These are phyloP conservation scores for Dendropsophus ebraccatus DNA, from an alignment of 2,113 vertebrate species.

Conservation along the genomic window DNA sequence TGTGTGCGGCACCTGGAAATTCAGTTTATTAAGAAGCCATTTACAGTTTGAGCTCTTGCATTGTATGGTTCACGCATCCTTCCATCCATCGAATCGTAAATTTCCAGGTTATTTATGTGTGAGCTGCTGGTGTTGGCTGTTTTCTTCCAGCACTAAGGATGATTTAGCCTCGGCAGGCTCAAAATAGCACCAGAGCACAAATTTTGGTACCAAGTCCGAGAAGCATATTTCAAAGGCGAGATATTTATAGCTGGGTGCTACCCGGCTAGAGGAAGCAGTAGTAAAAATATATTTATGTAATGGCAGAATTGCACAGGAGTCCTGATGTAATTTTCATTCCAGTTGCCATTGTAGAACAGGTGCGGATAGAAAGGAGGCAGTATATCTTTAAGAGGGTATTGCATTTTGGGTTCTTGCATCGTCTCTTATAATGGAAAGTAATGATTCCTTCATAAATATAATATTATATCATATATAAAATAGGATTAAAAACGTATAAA, in stretches of 20 bases:
- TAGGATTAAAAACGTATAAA: not conserved
- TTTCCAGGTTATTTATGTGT: constrained; percentile 30
- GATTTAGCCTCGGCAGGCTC: constrained; percentile 23
- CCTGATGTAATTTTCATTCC: constrained; percentile 30
- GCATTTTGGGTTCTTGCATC: not conserved
- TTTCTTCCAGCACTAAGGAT: constrained; percentile 10
- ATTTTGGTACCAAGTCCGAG: constrained; percentile 36
- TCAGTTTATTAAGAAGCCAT: constrained; percentile 22
- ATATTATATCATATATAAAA: not conserved
- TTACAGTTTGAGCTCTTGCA: constrained; percentile 6
- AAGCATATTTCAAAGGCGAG: constrained; percentile 33
- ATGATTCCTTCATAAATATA: not conserved
- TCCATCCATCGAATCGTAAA: constrained; percentile 30
- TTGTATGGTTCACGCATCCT: constrained; percentile 28
- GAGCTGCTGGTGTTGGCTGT: not conserved
- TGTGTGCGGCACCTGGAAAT: constrained; percentile 3
- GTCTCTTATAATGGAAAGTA: not conserved
- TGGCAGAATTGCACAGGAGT: not conserved
- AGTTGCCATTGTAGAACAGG: constrained; percentile 45
- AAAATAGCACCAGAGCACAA: constrained; percentile 44
- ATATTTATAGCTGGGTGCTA: constrained; percentile 36
- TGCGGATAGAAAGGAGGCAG: constrained; percentile 11
- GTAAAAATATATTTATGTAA: constrained; percentile 50
- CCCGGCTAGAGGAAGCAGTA: constrained; percentile 24
- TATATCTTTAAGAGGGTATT: constrained; percentile 1